These are phyloP conservation scores for Platyscapa corneri DNA, from an alignment of 1,140 invertebrate genomes.

Conservation along the genomic window DNA sequence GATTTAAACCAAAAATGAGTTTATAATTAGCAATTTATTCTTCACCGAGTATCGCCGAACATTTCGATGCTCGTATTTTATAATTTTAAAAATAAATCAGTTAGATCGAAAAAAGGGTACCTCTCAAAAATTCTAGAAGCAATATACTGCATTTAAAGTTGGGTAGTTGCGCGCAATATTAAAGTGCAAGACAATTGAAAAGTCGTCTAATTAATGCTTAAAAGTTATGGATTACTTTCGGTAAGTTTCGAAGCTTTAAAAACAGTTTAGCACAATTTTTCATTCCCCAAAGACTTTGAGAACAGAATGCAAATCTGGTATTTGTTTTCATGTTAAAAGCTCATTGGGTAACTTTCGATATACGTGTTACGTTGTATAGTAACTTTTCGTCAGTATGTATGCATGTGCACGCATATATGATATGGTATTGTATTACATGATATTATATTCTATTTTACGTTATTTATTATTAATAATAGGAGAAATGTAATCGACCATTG, in stretches of 20 bases:
- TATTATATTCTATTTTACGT: not conserved
- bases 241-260: conserved; percentile 20
- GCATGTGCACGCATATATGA: not conserved
- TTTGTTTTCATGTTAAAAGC: conserved; percentile 36
- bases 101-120: not conserved
- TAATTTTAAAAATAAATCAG: not conserved
- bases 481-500: not conserved
- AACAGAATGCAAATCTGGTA: not conserved
- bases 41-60: not conserved
- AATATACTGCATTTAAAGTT: not conserved
- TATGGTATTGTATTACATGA: not conserved
- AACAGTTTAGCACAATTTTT: conserved; percentile 32
- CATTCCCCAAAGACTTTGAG: not conserved
- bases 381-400: not conserved
- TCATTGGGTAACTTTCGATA: conserved; percentile 43
- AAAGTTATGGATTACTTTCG: conserved; percentile 29
- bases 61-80: not conserved
- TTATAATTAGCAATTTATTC: not conserved
- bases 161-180: not conserved
- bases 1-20: not conserved
- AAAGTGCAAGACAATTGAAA: not conserved
- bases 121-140: not conserved
- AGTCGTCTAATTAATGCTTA: conserved; percentile 5
- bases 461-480: conserved; percentile 12
- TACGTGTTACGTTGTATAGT: conserved; percentile 12